These are phyloP conservation scores for Camponotus pennsylvanicus DNA, from an alignment of 1,140 invertebrate species.

Conservation along the genomic window DNA sequence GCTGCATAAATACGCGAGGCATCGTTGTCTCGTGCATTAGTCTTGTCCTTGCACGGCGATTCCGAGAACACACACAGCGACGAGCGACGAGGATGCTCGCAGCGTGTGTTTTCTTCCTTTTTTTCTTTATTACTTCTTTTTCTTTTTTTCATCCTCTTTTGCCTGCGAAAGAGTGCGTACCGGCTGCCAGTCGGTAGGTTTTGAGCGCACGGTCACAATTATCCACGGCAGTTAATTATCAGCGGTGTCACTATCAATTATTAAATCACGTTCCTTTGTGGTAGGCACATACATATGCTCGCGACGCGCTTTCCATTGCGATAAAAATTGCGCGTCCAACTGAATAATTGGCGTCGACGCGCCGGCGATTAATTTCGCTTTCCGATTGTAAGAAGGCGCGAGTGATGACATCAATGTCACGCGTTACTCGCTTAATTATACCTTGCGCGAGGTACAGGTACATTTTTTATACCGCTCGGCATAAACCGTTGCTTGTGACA, in stretches of 20 bases:
- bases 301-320: constrained; percentile 37
- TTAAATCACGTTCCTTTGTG: constrained; percentile 79
- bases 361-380: constrained; percentile 59
- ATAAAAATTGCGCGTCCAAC: constrained; percentile 68
- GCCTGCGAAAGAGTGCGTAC: constrained; percentile 22
- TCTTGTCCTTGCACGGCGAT: constrained; percentile 70
- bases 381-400: background rate
- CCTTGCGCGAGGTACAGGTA: background rate
- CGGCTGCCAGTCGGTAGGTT: constrained; percentile 69
- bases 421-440: constrained; percentile 33
- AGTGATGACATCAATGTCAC: constrained; percentile 31
- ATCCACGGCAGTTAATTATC: constrained; percentile 81
- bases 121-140: background rate
- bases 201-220: constrained; percentile 82
- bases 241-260: constrained; percentile 84
- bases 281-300: background rate
- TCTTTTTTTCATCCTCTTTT: constrained; percentile 58
- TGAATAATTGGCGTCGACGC: constrained; percentile 64
- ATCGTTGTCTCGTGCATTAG: constrained; percentile 67
- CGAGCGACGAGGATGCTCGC: constrained; percentile 47
- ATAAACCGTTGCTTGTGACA: background rate
- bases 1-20: constrained; percentile 31
- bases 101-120: constrained; percentile 44
- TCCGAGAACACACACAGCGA: constrained; percentile 75
- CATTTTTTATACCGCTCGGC: background rate